Percentiles rank a stretch among this genome's conserved stretches.
Conservation (phyloP, 2,797 vertebrate genomes). For the Cyclura pinguis region DNA sequence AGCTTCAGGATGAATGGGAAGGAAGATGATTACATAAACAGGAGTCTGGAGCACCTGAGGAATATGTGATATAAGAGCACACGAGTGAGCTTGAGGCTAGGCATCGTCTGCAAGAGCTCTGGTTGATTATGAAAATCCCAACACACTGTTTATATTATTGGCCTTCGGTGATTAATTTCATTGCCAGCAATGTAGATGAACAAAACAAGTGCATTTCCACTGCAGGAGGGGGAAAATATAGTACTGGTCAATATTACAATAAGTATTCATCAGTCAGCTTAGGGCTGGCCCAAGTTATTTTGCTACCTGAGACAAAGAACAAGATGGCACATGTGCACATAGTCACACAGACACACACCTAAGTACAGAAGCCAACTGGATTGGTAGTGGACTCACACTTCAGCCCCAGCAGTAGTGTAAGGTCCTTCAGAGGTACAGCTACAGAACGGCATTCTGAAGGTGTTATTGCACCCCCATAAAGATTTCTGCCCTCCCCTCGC, state of each 20-base stretch:
- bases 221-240: neutral
- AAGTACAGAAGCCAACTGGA: neutral
- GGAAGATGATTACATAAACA: neutral
- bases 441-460: no score
- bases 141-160: neutral
- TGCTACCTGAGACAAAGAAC: neutral
- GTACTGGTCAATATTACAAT: neutral
- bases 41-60: neutral
- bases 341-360: neutral
- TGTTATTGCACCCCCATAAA: no score
- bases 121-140: neutral
- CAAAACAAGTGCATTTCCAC: neutral
- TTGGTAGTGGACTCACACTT: neutral
- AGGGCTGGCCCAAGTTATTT: neutral
- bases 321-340: neutral
- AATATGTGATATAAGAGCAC: neutral
- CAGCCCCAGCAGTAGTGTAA: no score
- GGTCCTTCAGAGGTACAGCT: no score
- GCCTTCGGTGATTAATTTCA: neutral
- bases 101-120: neutral
- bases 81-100: neutral
- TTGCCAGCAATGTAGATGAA: neutral
- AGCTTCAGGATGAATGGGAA: constrained; percentile 5
- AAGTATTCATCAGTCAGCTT: neutral
- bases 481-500: no score